These are phyloP conservation scores for Saccostrea cuccullata DNA, from an alignment of 1,140 invertebrate genomes.

Conservation along the genomic window DNA sequence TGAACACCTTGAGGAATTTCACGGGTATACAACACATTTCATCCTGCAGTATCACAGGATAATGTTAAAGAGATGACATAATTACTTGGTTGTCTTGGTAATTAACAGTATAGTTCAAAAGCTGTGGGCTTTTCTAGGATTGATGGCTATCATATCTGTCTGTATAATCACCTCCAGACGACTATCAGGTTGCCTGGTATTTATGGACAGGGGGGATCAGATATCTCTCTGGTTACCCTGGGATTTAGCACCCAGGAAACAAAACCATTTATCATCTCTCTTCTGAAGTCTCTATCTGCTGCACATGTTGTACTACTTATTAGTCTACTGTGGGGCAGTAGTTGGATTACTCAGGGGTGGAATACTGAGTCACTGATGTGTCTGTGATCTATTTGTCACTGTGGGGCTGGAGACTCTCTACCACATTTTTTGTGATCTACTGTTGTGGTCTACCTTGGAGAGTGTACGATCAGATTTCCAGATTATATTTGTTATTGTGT, in stretches of 20 bases:
- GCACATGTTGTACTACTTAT: not conserved
- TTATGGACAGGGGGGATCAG: conserved; percentile 25
- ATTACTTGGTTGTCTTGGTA: conserved; percentile 23
- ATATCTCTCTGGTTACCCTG: conserved; percentile 7
- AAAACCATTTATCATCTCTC: not conserved
- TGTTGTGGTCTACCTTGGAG: not conserved
- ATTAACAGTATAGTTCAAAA: conserved; percentile 23
- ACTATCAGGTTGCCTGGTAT: conserved; percentile 1
- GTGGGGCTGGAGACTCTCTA: not conserved
- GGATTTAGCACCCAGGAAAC: conserved; percentile 4
- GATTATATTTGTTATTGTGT: not conserved
- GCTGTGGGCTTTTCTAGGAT: conserved; percentile 16
- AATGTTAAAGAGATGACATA: conserved; percentile 8
- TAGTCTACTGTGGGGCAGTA: not conserved
- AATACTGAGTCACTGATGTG: not conserved
- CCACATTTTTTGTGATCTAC: conserved; percentile 11
- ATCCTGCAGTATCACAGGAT: not conserved
- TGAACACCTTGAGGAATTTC: conserved; percentile 7
- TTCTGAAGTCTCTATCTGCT: not conserved
- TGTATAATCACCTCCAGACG: conserved; percentile 22
- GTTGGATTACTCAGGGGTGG: conserved; percentile 1
- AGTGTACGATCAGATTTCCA: not conserved
- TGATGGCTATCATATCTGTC: conserved; percentile 14
- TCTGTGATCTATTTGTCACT: not conserved
- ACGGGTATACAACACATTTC: not conserved